Evolutionary conservation across 2,797 vertebrate genomes (phyloP), one percentile per base, ranked within the genome.

Genomic region (Lerista edwardsae): DNA sequence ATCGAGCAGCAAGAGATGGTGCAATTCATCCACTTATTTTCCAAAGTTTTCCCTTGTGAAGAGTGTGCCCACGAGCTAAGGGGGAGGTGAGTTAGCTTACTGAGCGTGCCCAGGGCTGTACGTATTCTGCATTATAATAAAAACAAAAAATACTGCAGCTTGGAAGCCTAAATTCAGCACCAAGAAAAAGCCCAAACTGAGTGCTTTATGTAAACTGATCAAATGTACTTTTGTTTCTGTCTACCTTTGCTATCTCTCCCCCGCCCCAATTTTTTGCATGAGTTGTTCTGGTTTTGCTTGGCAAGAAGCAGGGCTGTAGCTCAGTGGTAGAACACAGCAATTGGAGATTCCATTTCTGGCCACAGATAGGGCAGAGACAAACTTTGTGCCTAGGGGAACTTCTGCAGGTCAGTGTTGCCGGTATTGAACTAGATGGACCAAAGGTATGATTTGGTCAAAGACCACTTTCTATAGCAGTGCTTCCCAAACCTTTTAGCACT

Each of bases 1-100:
- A 84, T 85, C n/a, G 97, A 99, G 94, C 97, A 98, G 94, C 92
- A 93, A 61, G 98, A 99, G 55, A 99, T 99, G 98, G 96, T 94
- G 2, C 97, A 98, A 65, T 98, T 99, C 94, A 97, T 99, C 91
- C 95, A 95, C 88, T 96, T 99, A 64, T 99, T 99, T 95, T 98
- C 98, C 69, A 98, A 98, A 92, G 98, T 99, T 92, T 99, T 97
- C 88, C 99, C 99, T 3, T 99, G 99, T 41, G 96, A 98, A 9
- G 98, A 98, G 86, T 99, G 99, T 59, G 98, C 98, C 0, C 96
- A 97, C 90, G 98, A 99, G 89, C 95, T 99, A 89, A 96, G 97
- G 92, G 91, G 93, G 83, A 97, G 97, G 98, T 98, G 81, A 91
- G 96, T 39, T 6, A 12, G 9, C 0, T 31, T 0, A 7, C 51